Evolutionary conservation across 1,140 invertebrate genomes (phyloP), one percentile per base, ranked within the genome.

Genomic region (Tetramorium alpestre): DNA sequence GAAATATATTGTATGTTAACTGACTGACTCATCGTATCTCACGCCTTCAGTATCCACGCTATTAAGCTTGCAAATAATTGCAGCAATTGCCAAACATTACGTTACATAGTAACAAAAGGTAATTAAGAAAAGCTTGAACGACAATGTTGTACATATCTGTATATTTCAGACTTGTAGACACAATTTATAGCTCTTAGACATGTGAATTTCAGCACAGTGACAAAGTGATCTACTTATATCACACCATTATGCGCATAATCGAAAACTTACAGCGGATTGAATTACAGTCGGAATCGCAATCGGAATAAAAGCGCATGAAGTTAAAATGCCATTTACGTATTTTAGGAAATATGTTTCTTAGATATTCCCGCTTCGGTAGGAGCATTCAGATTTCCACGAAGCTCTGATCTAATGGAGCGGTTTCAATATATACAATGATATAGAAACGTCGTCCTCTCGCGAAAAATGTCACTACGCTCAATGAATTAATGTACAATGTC

Each of bases 161-260:
- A 88, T 90, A 90, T 90, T 89, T 90, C 77, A 73, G 49, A 78
- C 64, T 69, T 87, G 47, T 89, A 84, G 65, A 54, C 56, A 87
- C 69, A 89, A 87, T 87, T 87, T 56, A 44, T 56, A 87, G 44
- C 22, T 69, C 41, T 86, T 77, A 58, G 38, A 25, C 41, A 78
- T 77, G 2, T 6, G 47, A 81, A 51, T 78, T 60, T 78, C 13
- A 82, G 56, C 33, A 75, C 28, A 90, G 33, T 76, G 44, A 87
- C 44, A 84, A 28, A 77, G 33, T 70, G 44, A 56, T 69, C 54
- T 88, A 56, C 22, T 77, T 75, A 77, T 54, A 89, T 41, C 67
- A 60, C 33, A 41, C 33, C 7, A 18, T 72, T 41, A 88, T 56
- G 28, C 10, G 13, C 33, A 49, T 38, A 25, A 75, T 44, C 47